These are phyloP conservation scores for Heterocephalus glaber DNA, from an alignment of 2,113 vertebrate genomes.

Conservation along the genomic window DNA sequence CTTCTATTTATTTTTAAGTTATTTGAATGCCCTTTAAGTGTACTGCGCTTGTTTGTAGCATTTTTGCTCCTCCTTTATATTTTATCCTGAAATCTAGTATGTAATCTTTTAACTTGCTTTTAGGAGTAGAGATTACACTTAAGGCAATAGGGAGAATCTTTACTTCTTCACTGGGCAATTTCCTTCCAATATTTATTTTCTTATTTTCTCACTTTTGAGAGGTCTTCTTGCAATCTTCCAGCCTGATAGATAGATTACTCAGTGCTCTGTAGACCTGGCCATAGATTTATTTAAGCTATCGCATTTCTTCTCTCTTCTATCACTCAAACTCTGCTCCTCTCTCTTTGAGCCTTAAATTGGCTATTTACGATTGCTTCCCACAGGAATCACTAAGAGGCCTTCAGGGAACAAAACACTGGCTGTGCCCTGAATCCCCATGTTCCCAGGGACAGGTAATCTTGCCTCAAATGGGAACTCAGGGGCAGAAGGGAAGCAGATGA, in stretches of 20 bases:
- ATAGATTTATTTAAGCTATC: slow-evolving; percentile 18
- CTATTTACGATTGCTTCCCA: background rate
- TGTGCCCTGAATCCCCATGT: background rate
- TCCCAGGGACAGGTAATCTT: background rate
- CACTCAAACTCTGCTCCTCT: background rate
- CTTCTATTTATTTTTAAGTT: slow-evolving; percentile 31
- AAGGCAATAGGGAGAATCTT: background rate
- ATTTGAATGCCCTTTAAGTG: background rate
- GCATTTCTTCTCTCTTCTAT: background rate
- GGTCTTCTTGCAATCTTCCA: background rate
- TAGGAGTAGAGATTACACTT: background rate
- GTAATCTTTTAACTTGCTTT: background rate
- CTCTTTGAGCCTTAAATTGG: background rate
- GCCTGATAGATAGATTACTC: background rate
- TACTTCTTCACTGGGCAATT: background rate
- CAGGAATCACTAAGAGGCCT: background rate
- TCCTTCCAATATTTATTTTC: slow-evolving; percentile 22
- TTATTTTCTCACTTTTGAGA: background rate
- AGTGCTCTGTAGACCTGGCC: background rate
- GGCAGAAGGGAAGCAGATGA: background rate
- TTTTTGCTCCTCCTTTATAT: background rate
- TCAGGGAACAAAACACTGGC: background rate
- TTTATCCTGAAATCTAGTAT: slow-evolving; percentile 21
- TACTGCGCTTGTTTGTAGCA: background rate
- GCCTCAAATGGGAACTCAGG: background rate